Percentiles rank a stretch among this genome's conserved stretches.
phyloP scores from a whole-genome alignment of 2,888 invertebrate genomes.

The Amiota mariae region DNA sequence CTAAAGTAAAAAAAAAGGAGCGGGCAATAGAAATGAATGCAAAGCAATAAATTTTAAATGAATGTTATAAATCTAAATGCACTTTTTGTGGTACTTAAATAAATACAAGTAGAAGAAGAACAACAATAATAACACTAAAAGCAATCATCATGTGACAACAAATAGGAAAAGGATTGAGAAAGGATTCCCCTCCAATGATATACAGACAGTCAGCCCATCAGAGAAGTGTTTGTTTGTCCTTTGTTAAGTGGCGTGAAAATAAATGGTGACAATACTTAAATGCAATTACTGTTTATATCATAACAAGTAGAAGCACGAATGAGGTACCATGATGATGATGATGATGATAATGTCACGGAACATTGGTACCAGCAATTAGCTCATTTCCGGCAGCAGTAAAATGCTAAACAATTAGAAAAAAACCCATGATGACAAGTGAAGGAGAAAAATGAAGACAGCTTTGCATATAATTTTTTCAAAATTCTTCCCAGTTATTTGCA shows the following conservation, averaged over 20 bases:
- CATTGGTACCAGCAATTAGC: constrained; percentile 19
- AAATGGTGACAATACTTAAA: constrained; percentile 13
- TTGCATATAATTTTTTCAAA: no score
- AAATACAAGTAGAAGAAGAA: neutral
- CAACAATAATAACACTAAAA: neutral
- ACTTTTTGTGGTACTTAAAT: constrained; percentile 22
- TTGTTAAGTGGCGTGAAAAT: constrained; percentile 20
- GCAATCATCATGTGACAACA: constrained; percentile 22
- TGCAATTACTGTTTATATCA: neutral
- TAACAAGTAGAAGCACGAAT: neutral
- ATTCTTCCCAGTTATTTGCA: no score
- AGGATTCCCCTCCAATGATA: no score
- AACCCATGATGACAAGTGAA: no score
- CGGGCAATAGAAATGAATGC: constrained; percentile 9
- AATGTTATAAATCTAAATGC: constrained; percentile 25
- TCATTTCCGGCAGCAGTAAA: constrained; percentile 7
- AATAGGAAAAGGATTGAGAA: neutral
- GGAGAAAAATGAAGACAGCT: no score
- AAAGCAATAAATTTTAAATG: constrained; percentile 22
- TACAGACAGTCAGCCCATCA: no score
- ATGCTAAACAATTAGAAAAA: no score
- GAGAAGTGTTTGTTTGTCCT: no score
- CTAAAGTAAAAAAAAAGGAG: neutral
- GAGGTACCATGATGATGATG: neutral
- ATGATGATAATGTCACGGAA: constrained; percentile 10